Evolutionary conservation across 2,113 vertebrate genomes (phyloP), one percentile per base, ranked within the genome.

Genomic region (Cryptotis parvus): DNA sequence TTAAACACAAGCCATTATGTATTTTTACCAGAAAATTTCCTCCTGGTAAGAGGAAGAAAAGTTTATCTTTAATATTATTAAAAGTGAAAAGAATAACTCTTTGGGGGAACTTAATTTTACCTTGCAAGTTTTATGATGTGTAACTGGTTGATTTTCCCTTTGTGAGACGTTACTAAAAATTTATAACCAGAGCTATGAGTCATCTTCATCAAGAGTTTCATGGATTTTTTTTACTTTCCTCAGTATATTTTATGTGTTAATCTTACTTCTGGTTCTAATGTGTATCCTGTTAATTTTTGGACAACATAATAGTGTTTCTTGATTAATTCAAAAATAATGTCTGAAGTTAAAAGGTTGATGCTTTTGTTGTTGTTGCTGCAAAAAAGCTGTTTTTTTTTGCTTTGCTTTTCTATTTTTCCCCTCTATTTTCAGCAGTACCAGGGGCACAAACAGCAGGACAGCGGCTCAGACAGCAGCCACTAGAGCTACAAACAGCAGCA

Each of bases 181-280:
- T 69, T 58, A 39, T 11, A 49, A 61, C 41, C 73, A 79, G 26
- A 41, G 27, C 58, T 68, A 41, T 43, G 26, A 79, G 9, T 11
- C 35, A 16, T 83, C 26, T 66, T 86, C 14, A 29, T 35, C 9
- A n/a, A 8, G 3, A 1, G 45, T 37, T 45, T 68, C 29, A 43
- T 9, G 0, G 33, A 45, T 55, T 49, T 74, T n/a, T n/a, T 66
- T 72, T 29, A 55, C 35, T 58, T 73, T 49, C 3, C 61, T 72
- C 52, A 9, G 16, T 68, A 9, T 6, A 41, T 33, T 52, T 66
- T 80, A 41, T 26, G 3, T 68, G 31, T 9, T 69, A 29, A 31
- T 95, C 29, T n/a, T n/a, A n/a, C n/a, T 90, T 78, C 85, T 16
- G 83, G 49, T 66, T 15, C 4, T 4, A 45, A 33, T 75, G 78